Percentiles rank a stretch among this genome's conserved stretches.
phyloP scores from a whole-genome alignment of 2,888 invertebrate genomes.

The Polyploca ridens region DNA sequence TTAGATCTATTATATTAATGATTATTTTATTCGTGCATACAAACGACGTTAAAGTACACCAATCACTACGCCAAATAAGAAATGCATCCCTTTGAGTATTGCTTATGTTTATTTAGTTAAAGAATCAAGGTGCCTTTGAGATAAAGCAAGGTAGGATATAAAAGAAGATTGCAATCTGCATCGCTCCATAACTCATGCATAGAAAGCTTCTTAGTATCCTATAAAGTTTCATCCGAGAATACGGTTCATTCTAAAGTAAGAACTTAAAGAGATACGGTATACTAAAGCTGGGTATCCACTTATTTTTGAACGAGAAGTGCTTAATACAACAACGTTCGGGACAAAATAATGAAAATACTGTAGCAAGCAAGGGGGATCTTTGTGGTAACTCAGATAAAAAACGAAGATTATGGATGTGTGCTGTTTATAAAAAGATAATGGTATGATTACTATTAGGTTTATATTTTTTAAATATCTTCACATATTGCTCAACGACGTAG shows the following conservation, averaged over 20 bases:
- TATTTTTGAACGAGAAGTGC: not conserved
- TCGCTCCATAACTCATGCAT: slow-evolving; percentile 2
- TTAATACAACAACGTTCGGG: not conserved
- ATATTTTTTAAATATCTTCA: too few relatives aligned
- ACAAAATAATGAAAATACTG: not conserved
- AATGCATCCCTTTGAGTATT: too few relatives aligned
- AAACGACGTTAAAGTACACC: too few relatives aligned
- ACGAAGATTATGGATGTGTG: too few relatives aligned
- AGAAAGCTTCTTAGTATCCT: not conserved
- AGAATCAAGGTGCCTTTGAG: not conserved
- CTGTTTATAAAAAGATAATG: too few relatives aligned
- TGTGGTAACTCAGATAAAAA: too few relatives aligned
- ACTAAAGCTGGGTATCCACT: not conserved
- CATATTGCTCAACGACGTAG: not conserved
- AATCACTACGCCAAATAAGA: too few relatives aligned
- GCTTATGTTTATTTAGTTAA: too few relatives aligned
- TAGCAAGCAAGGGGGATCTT: not conserved
- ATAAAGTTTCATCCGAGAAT: slow-evolving; percentile 1
- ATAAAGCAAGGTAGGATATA: not conserved
- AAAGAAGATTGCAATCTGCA: slow-evolving; percentile 2
- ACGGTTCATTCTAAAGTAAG: not conserved
- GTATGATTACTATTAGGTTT: too few relatives aligned
- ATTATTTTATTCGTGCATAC: too few relatives aligned
- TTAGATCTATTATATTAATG: too few relatives aligned
- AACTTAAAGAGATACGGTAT: not conserved